Conservation (phyloP, 2,888 invertebrate genomes). For the Stratiomys singularior region DNA sequence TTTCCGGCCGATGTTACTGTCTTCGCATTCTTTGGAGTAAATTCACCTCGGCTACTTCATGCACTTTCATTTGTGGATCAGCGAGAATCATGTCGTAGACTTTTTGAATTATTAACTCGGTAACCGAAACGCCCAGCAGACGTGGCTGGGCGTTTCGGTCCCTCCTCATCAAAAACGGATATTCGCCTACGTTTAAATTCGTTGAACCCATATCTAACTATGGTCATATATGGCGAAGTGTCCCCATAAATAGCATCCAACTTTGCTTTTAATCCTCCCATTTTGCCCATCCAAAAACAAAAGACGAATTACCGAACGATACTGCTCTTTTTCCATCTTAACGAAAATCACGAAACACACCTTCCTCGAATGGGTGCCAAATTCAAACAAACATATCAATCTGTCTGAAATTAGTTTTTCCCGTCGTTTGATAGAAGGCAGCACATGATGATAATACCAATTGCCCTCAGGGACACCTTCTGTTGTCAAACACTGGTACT, state of each 20-base stretch:
- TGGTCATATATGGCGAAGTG: no score
- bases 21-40: no score
- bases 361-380: background rate
- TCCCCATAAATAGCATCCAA: background rate
- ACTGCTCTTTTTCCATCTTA: no score
- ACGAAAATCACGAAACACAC: background rate
- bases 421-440: no score
- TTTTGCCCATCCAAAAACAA: background rate
- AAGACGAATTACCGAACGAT: no score
- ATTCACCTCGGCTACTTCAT: background rate
- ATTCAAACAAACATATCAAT: background rate
- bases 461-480: background rate
- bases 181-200: background rate
- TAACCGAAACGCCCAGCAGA: no score
- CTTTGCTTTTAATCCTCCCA: background rate
- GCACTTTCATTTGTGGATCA: background rate
- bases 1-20: no score
- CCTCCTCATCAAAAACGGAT: no score
- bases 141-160: no score
- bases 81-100: constrained; percentile 1
- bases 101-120: background rate
- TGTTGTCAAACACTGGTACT: background rate
- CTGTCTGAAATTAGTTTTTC: background rate
- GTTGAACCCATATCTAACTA: background rate
- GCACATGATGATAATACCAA: background rate